phyloP scores from a whole-genome alignment of 2,797 vertebrate genomes.

The Tapirus indicus region DNA sequence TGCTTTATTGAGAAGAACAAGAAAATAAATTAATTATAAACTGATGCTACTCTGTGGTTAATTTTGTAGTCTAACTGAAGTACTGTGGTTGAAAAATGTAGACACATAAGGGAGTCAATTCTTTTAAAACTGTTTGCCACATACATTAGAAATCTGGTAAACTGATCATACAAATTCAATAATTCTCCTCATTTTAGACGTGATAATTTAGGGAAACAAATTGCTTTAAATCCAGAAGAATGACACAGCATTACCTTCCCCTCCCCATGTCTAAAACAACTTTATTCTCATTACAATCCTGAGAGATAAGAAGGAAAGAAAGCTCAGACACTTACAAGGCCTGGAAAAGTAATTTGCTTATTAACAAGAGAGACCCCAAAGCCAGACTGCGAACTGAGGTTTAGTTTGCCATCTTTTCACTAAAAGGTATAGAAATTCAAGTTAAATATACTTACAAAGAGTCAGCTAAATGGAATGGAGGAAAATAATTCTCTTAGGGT shows the following conservation, averaged over 20 bases:
- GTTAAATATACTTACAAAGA: not conserved
- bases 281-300: not conserved
- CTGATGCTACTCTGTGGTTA: not conserved
- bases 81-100: not conserved
- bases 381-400: not conserved
- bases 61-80: not conserved
- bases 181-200: not conserved
- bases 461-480: not conserved
- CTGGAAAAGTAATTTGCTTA: not conserved
- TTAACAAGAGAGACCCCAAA: not conserved
- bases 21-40: conserved; percentile 13
- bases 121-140: not conserved
- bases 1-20: not conserved
- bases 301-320: not conserved
- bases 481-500: not conserved
- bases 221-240: not conserved
- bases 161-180: not conserved
- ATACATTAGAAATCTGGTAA: not conserved
- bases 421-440: not conserved
- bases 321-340: not conserved
- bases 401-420: not conserved
- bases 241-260: not conserved
- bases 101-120: not conserved
- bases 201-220: not conserved
- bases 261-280: not conserved